phyloP scores from a whole-genome alignment of 2,888 invertebrate genomes.

The Drosophila buzzatii region DNA sequence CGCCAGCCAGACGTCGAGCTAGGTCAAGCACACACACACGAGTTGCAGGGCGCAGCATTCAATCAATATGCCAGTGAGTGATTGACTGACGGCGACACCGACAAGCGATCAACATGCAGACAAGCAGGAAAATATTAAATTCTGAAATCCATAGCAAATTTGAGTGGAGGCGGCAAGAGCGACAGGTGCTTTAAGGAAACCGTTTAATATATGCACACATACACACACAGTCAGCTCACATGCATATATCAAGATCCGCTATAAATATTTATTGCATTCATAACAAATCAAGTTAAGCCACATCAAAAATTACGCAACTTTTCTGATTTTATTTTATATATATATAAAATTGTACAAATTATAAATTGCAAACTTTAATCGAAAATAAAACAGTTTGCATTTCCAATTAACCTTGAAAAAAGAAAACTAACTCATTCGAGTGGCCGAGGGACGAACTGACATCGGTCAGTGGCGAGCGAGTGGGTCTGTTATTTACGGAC shows the following conservation, averaged over 20 bases:
- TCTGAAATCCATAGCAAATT: constrained; percentile 7
- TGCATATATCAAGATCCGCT: constrained; percentile 39
- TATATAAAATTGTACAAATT: constrained; percentile 21
- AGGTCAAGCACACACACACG: background rate
- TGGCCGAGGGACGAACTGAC: constrained; percentile 13
- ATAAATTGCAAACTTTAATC: constrained; percentile 23
- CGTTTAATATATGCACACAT: constrained; percentile 16
- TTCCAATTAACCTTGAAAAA: constrained; percentile 75
- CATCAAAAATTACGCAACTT: background rate
- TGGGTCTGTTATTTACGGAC: constrained; percentile 44
- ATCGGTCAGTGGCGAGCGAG: constrained; percentile 16
- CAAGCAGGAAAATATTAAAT: constrained; percentile 3
- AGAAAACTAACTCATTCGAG: constrained; percentile 43
- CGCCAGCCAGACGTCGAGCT: too few species aligned
- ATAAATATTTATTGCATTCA: constrained; percentile 69
- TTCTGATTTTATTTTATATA: background rate
- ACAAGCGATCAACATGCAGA: constrained; percentile 1
- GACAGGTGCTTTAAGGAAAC: constrained; percentile 27
- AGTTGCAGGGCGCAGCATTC: constrained; percentile 47
- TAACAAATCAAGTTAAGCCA: constrained; percentile 51
- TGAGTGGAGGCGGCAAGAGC: constrained; percentile 7
- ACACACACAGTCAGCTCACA: background rate
- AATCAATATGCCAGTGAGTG: constrained; percentile 61
- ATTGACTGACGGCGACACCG: constrained; percentile 53
- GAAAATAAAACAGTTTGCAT: constrained; percentile 38